A percentile compares a stretch with the other conserved stretches of the same genome.
Evolutionary conservation across 2,888 invertebrate species (phyloP).

Genomic region (Apamea monoglypha): DNA sequence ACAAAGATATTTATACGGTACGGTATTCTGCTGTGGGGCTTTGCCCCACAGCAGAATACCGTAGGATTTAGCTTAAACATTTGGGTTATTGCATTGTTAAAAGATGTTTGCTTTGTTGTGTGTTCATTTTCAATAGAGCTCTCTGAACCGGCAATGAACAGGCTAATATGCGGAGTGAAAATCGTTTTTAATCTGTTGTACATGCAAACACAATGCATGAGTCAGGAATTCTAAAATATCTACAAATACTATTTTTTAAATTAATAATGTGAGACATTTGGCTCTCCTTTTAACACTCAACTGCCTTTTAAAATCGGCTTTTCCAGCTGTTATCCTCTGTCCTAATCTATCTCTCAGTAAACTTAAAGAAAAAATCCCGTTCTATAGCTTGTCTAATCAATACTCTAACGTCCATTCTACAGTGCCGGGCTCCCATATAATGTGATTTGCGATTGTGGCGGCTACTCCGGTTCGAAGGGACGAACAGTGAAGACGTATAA

Average conservation of each 20-base stretch:
- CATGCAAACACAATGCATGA: background rate
- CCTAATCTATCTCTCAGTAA: background rate
- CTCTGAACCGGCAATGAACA: background rate
- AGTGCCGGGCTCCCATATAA: constrained; percentile 41
- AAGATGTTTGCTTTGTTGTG: background rate
- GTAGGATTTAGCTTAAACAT: too few relatives aligned
- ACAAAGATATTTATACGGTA: too few relatives aligned
- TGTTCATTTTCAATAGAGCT: background rate
- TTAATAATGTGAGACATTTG: background rate
- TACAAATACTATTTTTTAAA: background rate
- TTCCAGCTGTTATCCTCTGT: background rate
- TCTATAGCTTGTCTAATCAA: background rate
- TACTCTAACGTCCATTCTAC: background rate
- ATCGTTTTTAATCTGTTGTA: background rate
- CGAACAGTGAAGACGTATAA: constrained; percentile 32
- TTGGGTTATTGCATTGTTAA: too few relatives aligned
- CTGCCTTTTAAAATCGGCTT: background rate
- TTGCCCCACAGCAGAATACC: too few relatives aligned
- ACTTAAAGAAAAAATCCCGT: background rate
- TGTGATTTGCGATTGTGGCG: constrained; percentile 56
- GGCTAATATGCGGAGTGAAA: background rate
- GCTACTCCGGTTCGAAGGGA: constrained; percentile 40
- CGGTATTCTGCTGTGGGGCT: too few relatives aligned
- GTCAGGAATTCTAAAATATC: background rate
- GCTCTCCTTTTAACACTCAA: background rate